Conservation (phyloP, 2,888 invertebrate genomes). For the Rhagonycha lutea region DNA sequence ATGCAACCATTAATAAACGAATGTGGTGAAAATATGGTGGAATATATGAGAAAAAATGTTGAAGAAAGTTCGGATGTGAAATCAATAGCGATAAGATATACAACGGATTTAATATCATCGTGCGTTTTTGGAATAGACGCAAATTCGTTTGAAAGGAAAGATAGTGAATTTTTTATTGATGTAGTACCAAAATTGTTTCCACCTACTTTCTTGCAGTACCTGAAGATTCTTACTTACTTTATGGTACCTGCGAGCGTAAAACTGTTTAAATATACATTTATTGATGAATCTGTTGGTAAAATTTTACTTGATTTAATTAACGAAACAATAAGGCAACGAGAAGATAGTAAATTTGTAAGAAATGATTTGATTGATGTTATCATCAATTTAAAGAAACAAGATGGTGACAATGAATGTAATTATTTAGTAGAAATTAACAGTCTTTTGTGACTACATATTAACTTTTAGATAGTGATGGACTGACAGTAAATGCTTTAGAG, state of each 20-base stretch:
- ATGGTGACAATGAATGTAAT: constrained; percentile 25
- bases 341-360: constrained; percentile 42
- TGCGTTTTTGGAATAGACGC: constrained; percentile 56
- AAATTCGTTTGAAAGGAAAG: constrained; percentile 48
- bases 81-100: constrained; percentile 50
- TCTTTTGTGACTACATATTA: background rate
- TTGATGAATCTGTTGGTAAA: constrained; percentile 42
- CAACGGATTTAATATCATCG: constrained; percentile 56
- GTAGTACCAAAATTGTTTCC: constrained; percentile 49
- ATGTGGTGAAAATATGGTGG: constrained; percentile 37
- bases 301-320: constrained; percentile 47
- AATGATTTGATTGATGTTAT: constrained; percentile 57
- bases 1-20: constrained; percentile 58
- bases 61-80: constrained; percentile 39
- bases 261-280: constrained; percentile 44
- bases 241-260: constrained; percentile 46
- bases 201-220: constrained; percentile 40
- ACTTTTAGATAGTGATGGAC: constrained; percentile 20
- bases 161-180: constrained; percentile 49
- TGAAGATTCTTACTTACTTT: constrained; percentile 46
- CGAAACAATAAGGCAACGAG: constrained; percentile 44
- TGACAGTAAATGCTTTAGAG: constrained; percentile 55
- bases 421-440: constrained; percentile 31
- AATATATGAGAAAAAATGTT: background rate
- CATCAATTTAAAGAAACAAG: constrained; percentile 43